Evolutionary conservation across 2,797 vertebrate species (phyloP).

Genomic region (Aselliscus stoliczkanus): DNA sequence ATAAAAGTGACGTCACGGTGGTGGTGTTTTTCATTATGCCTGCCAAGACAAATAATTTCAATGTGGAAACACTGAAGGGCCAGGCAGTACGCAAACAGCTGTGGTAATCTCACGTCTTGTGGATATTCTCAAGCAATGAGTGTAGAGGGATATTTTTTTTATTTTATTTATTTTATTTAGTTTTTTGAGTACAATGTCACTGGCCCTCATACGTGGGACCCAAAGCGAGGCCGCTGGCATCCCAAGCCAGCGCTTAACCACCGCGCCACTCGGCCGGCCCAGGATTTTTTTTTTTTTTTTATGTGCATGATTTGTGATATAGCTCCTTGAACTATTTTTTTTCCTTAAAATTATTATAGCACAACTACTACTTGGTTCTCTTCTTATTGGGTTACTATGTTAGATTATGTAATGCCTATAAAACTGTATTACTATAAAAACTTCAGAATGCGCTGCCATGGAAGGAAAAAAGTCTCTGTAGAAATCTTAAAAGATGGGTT

Average conservation of each 20-base stretch:
- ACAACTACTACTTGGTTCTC: not conserved
- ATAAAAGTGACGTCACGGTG: conserved; percentile 91
- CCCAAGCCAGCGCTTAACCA: too few species aligned
- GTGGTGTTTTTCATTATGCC: conserved; percentile 99
- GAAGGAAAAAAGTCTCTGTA: not conserved
- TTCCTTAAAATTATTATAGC: not conserved
- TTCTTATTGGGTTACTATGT: not conserved
- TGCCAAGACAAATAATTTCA: conserved; percentile 97
- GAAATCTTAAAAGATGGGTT: not conserved
- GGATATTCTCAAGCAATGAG: not conserved
- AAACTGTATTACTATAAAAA: not conserved
- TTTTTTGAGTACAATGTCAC: too few species aligned
- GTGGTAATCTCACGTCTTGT: conserved; percentile 83
- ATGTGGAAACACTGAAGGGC: conserved; percentile 96
- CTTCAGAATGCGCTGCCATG: not conserved
- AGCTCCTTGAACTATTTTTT: not conserved
- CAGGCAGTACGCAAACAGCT: conserved; percentile 96
- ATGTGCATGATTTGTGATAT: not conserved
- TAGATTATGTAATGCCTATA: not conserved
- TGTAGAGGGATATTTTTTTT: not conserved
- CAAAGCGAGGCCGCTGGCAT: too few species aligned
- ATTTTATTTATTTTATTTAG: too few species aligned
- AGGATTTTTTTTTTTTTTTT: too few species aligned
- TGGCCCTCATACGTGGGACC: too few species aligned
- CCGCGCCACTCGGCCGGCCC: too few species aligned